Evolutionary conservation across 2,888 invertebrate species (phyloP).

Genomic region (Hydrotaea cyrtoneurina): DNA sequence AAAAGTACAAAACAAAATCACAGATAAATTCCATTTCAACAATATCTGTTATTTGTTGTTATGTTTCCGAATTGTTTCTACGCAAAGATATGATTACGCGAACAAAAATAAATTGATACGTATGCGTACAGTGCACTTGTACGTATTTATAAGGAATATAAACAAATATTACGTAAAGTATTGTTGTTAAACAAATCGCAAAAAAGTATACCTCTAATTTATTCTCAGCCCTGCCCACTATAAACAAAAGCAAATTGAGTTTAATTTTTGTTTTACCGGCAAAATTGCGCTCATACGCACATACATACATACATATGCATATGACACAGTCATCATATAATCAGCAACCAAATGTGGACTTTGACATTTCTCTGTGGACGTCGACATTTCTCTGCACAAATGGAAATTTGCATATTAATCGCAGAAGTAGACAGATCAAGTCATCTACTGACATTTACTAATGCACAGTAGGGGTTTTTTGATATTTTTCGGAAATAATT

Average conservation of each 20-base stretch:
- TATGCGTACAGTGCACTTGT: neutral
- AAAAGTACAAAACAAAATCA: neutral
- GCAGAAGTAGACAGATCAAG: neutral
- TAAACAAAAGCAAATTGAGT: neutral
- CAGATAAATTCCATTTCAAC: neutral
- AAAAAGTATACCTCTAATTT: neutral
- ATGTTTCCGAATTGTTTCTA: neutral
- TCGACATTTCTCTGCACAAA: neutral
- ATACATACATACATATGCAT: too few relatives aligned
- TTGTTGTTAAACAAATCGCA: conserved; percentile 73
- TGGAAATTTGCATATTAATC: conserved; percentile 5
- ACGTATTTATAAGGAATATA: conserved; percentile 27
- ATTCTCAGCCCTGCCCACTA: neutral
- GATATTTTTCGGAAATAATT: too few relatives aligned
- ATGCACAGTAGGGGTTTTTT: too few relatives aligned
- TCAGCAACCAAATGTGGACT: neutral
- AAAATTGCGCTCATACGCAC: neutral
- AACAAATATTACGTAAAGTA: conserved; percentile 71
- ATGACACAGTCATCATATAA: neutral
- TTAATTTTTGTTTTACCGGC: conserved; percentile 13
- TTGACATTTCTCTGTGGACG: neutral
- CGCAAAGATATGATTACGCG: neutral
- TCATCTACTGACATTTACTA: conserved; percentile 1
- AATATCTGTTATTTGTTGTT: neutral
- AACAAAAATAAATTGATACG: neutral